Evolutionary conservation across 2,113 vertebrate species (phyloP).

Genomic region (Tauraco erythrolophus): DNA sequence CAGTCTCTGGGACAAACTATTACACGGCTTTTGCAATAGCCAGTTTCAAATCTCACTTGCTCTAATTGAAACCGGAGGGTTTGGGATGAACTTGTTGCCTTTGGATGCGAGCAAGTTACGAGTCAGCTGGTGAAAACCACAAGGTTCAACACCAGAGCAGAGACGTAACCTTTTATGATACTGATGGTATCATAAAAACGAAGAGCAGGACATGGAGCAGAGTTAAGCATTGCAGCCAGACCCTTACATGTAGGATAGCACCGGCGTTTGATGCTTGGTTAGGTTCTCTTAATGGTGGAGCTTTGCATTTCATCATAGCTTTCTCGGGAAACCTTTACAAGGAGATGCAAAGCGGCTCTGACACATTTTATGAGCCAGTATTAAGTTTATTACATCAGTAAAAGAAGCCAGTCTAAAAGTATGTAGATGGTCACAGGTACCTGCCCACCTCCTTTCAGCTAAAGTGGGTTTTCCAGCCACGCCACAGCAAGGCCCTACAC

Average conservation of each 20-base stretch:
- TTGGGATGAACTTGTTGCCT: neutral
- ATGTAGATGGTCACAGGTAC: neutral
- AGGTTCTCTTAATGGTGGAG: neutral
- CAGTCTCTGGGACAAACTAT: neutral
- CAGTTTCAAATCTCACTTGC: neutral
- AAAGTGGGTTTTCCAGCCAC: neutral
- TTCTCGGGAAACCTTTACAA: constrained; percentile 1
- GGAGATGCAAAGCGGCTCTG: constrained; percentile 6
- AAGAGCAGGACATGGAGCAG: neutral
- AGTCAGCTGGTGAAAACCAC: neutral
- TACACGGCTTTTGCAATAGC: neutral
- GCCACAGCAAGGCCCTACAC: neutral
- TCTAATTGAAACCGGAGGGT: neutral
- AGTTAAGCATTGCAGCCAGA: neutral
- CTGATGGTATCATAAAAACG: neutral
- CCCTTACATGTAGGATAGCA: neutral
- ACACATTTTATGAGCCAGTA: constrained; percentile 20
- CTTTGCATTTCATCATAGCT: neutral
- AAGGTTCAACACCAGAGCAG: neutral
- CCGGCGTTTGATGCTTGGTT: neutral
- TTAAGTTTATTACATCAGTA: neutral
- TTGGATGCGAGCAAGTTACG: neutral
- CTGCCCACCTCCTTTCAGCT: neutral
- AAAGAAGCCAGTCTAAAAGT: neutral
- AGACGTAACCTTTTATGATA: neutral